Percentiles rank a stretch among this genome's conserved stretches.
These are phyloP conservation scores for Lerema accius DNA, from an alignment of 1,140 invertebrate species.

Conservation along the genomic window DNA sequence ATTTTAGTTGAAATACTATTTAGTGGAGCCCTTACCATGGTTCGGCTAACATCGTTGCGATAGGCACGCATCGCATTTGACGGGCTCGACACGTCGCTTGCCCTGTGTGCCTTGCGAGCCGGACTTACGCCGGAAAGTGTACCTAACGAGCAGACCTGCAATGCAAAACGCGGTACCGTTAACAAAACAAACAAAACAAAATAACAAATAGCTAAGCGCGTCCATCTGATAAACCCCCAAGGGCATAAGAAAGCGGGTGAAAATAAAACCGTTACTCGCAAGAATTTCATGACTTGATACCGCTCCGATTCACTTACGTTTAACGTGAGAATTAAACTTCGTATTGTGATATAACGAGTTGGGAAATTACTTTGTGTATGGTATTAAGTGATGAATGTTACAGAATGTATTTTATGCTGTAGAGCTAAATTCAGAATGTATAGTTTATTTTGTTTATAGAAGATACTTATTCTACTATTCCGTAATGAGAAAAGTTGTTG, in stretches of 20 bases:
- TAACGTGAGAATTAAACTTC: constrained; percentile 58
- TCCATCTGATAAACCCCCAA: constrained; percentile 75
- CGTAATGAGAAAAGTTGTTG: constrained; percentile 1
- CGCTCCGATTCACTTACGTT: constrained; percentile 60
- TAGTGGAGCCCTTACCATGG: constrained; percentile 76
- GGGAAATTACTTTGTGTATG: constrained; percentile 45
- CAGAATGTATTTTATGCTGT: constrained; percentile 43
- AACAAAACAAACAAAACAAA: constrained; percentile 75
- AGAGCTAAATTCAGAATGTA: constrained; percentile 69
- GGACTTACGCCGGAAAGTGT: constrained; percentile 83
- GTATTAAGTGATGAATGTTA: constrained; percentile 42
- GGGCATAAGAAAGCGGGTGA: constrained; percentile 72
- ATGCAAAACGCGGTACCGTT: constrained; percentile 81
- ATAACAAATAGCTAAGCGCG: constrained; percentile 70
- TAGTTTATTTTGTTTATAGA: constrained; percentile 4
- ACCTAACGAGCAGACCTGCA: constrained; percentile 84
- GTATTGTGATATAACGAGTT: constrained; percentile 42
- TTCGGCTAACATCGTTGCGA: constrained; percentile 82
- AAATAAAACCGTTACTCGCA: constrained; percentile 58
- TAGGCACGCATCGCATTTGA: constrained; percentile 82
- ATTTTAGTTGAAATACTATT: constrained; percentile 38
- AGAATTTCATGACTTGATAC: constrained; percentile 64
- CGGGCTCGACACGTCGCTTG: constrained; percentile 75
- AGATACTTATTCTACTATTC: not conserved
- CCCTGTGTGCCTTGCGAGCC: constrained; percentile 80